Evolutionary conservation across 2,888 invertebrate genomes (phyloP).

Genomic region (Macrophya annulata): DNA sequence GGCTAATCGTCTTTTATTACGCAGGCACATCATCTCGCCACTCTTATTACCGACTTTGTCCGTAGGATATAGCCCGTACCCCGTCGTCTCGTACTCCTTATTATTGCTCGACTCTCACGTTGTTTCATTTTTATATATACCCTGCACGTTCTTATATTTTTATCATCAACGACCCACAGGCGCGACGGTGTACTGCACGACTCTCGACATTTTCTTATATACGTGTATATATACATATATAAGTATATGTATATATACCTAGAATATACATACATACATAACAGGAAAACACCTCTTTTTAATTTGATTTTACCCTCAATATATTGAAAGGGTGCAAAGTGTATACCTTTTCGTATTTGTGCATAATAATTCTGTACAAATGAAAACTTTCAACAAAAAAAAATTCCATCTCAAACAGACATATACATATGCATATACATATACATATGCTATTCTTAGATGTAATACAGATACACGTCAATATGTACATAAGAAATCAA

Average conservation of each 20-base stretch:
- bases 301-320: constrained; percentile 9
- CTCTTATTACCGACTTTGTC: constrained; percentile 49
- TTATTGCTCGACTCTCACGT: constrained; percentile 28
- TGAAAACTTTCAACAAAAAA: not conserved
- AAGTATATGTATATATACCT: too few species aligned
- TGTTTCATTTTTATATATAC: constrained; percentile 13
- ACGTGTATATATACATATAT: not conserved
- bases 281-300: not conserved
- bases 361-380: not conserved
- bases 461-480: not conserved
- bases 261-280: not conserved
- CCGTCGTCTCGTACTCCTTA: constrained; percentile 22
- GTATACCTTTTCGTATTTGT: not conserved
- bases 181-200: constrained; percentile 4
- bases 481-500: not conserved
- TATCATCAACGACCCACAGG: constrained; percentile 20
- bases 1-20: constrained; percentile 56
- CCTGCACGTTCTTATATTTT: constrained; percentile 32
- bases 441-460: not conserved
- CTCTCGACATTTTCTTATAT: constrained; percentile 53
- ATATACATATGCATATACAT: not conserved
- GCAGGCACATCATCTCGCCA: constrained; percentile 43
- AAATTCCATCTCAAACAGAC: not conserved
- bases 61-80: not conserved
- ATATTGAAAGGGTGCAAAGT: constrained; percentile 14